These are phyloP conservation scores for Epinephelus fuscoguttatus DNA, from an alignment of 2,113 vertebrate genomes.

Conservation along the genomic window DNA sequence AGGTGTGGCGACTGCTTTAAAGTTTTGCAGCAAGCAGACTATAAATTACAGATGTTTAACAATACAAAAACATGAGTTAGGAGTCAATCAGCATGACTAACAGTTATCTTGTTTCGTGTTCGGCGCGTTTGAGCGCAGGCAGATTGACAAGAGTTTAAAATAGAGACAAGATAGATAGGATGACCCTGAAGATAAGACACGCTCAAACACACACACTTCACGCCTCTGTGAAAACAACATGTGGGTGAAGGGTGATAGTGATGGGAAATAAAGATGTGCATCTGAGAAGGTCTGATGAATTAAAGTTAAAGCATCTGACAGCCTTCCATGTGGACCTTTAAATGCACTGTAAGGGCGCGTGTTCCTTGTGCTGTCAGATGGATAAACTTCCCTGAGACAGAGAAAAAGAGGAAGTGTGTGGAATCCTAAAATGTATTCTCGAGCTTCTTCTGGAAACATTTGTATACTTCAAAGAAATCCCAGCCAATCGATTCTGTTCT, in stretches of 20 bases:
- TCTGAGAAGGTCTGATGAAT: constrained; percentile 30
- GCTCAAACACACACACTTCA: constrained; percentile 24
- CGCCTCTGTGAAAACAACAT: constrained; percentile 29
- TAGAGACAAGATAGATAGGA: constrained; percentile 8
- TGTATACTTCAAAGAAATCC: constrained; percentile 49
- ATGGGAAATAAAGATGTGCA: background rate
- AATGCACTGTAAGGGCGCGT: background rate
- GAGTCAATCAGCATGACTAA: background rate
- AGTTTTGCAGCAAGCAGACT: background rate
- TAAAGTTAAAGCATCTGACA: constrained; percentile 17
- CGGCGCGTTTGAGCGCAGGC: background rate
- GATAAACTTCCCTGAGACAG: background rate
- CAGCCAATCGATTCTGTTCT: constrained; percentile 38
- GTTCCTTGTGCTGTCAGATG: background rate
- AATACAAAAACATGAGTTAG: background rate
- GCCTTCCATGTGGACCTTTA: background rate
- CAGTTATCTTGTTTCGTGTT: background rate
- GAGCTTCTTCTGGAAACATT: constrained; percentile 41
- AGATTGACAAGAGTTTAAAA: constrained; percentile 44
- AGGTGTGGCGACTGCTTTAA: constrained; percentile 10
- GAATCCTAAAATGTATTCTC: constrained; percentile 33
- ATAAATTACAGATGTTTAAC: background rate
- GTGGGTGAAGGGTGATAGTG: background rate
- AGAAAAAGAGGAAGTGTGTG: background rate
- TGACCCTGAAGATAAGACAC: constrained; percentile 42